Evolutionary conservation across 64 coral and sea anemone genomes (phyloP).

Genomic region (Exaiptasia diaphana): DNA sequence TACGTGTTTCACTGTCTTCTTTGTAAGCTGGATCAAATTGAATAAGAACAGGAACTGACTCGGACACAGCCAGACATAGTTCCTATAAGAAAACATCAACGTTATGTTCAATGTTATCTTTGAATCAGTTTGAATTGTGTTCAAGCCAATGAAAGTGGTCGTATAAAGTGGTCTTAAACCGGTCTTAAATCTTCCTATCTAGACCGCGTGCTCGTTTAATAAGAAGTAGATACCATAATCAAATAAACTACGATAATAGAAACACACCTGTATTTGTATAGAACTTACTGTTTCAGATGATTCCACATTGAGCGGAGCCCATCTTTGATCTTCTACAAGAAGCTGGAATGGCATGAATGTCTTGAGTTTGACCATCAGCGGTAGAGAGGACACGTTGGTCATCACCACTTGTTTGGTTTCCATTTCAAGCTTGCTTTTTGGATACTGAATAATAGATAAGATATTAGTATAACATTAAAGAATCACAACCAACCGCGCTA

Average conservation of each 20-base stretch:
- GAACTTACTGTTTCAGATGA: conserved; percentile 60
- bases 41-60: conserved; percentile 81
- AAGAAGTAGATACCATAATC: too few species aligned
- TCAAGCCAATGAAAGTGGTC: not conserved
- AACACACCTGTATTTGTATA: too few species aligned
- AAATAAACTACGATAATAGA: too few species aligned
- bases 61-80: conserved; percentile 54
- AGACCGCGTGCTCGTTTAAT: too few species aligned
- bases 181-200: too few species aligned
- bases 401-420: conserved; percentile 90
- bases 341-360: conserved; percentile 79
- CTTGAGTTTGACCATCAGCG: conserved; percentile 60
- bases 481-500: too few species aligned
- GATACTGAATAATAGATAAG: conserved; percentile 53
- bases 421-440: conserved; percentile 70
- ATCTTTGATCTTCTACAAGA: conserved; percentile 69
- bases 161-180: not conserved
- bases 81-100: conserved; percentile 27
- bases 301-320: conserved; percentile 78
- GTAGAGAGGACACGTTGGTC: conserved; percentile 80
- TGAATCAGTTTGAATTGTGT: not conserved
- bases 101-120: not conserved
- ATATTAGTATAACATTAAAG: not conserved
- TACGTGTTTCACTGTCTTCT: conserved; percentile 77
- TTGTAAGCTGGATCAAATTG: conserved; percentile 95